Percentiles rank a stretch among this genome's conserved stretches.
Conservation (phyloP, 2,797 vertebrate species). For the Geotrypetes seraphini region DNA sequence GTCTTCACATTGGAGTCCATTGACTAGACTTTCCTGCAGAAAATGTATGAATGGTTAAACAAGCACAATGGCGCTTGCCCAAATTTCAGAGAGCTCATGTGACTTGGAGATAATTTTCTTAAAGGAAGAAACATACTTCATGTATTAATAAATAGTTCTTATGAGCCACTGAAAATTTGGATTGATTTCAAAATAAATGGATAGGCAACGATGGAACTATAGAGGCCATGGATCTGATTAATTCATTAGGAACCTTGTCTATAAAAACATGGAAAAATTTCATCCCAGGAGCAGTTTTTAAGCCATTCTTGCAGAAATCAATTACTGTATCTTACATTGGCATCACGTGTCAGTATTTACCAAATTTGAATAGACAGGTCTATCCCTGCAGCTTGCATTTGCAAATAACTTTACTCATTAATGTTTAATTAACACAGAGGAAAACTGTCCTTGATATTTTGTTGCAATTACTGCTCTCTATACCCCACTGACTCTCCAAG, state of each 20-base stretch:
- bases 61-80: no score
- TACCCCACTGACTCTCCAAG: conserved; percentile 61
- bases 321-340: conserved; percentile 65
- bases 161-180: no score
- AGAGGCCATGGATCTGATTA: conserved; percentile 61
- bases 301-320: conserved; percentile 58
- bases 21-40: no score
- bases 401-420: conserved; percentile 70
- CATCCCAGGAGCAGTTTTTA: conserved; percentile 48
- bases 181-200: no score
- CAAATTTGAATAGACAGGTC: conserved; percentile 56
- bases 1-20: no score
- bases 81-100: no score
- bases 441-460: conserved; percentile 73
- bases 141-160: no score
- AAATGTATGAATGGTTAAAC: no score
- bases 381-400: conserved; percentile 56
- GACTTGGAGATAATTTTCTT: no score
- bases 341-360: conserved; percentile 57
- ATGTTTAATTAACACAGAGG: conserved; percentile 71
- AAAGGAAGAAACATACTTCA: no score
- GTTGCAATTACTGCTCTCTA: conserved; percentile 63
- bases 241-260: conserved; percentile 52
- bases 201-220: no score
- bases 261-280: conserved; percentile 47